Percentiles rank a stretch among this genome's conserved stretches.
Conservation (phyloP, 2,113 vertebrate genomes). For the Cercocebus atys region DNA sequence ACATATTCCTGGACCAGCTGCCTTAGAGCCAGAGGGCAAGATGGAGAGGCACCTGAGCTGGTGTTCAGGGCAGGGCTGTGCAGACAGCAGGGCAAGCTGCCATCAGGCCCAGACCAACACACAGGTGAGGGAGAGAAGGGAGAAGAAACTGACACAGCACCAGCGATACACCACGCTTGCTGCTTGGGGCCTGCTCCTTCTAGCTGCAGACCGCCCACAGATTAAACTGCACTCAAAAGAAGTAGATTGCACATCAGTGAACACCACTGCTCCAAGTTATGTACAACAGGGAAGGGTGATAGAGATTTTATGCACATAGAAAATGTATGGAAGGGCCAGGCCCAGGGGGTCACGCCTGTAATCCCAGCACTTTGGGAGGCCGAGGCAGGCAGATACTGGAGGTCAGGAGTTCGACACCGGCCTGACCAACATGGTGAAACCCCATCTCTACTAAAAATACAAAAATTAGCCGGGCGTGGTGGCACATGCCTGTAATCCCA, state of each 20-base stretch:
- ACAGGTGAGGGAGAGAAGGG: background rate
- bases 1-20: background rate
- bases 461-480: too few species aligned
- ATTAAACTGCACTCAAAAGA: background rate
- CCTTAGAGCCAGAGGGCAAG: background rate
- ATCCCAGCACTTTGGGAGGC: too few species aligned
- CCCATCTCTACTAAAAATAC: too few species aligned
- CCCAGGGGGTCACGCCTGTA: too few species aligned
- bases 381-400: too few species aligned
- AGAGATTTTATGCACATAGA: background rate
- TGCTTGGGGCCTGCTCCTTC: too few species aligned
- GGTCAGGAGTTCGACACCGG: too few species aligned
- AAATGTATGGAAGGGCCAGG: background rate
- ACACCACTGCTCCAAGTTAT: rapidly evolving
- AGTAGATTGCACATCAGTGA: background rate
- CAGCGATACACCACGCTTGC: background rate
- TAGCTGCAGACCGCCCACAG: background rate
- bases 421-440: too few species aligned
- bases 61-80: background rate
- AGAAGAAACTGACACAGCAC: background rate
- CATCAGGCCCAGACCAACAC: background rate
- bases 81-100: background rate
- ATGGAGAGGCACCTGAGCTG: background rate
- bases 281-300: background rate
- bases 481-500: too few species aligned